Evolutionary conservation across 1,140 invertebrate species (phyloP).

Genomic region (Euwallacea fornicatus): DNA sequence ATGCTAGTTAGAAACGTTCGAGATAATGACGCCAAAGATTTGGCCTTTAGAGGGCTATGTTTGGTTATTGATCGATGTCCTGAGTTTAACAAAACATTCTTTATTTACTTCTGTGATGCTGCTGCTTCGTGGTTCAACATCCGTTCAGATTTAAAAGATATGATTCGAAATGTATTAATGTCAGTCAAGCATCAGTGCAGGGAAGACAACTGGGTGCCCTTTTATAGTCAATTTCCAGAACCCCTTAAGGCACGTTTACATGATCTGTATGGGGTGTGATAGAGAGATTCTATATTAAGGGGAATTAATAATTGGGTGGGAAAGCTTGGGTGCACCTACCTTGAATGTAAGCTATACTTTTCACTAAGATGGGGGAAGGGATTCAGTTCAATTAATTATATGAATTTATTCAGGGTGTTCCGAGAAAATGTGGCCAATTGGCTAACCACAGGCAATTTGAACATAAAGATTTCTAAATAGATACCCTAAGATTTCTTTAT

Average conservation of each 20-base stretch:
- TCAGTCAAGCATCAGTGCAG: slow-evolving; percentile 47
- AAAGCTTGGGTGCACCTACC: slow-evolving; percentile 50
- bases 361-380: slow-evolving; percentile 42
- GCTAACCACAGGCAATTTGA: no score
- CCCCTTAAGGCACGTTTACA: slow-evolving; percentile 46
- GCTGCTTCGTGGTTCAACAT: slow-evolving; percentile 51
- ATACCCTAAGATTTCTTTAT: no score
- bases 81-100: slow-evolving; percentile 47
- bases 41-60: slow-evolving; percentile 97
- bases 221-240: slow-evolving; percentile 49
- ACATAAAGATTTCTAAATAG: no score
- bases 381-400: slow-evolving; percentile 34
- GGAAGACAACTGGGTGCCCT: slow-evolving; percentile 47
- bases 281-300: slow-evolving; percentile 30
- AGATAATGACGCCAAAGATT: slow-evolving; percentile 99
- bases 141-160: slow-evolving; percentile 48
- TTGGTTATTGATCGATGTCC: slow-evolving; percentile 57
- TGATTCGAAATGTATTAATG: slow-evolving; percentile 47
- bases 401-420: slow-evolving; percentile 18
- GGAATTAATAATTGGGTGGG: slow-evolving; percentile 45
- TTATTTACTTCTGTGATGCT: slow-evolving; percentile 53
- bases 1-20: slow-evolving; percentile 94
- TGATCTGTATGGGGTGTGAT: slow-evolving; percentile 51
- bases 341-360: slow-evolving; percentile 41
- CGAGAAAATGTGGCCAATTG: no score